Evolutionary conservation across 2,888 invertebrate species (phyloP).

Genomic region (Callimorpha dominula): DNA sequence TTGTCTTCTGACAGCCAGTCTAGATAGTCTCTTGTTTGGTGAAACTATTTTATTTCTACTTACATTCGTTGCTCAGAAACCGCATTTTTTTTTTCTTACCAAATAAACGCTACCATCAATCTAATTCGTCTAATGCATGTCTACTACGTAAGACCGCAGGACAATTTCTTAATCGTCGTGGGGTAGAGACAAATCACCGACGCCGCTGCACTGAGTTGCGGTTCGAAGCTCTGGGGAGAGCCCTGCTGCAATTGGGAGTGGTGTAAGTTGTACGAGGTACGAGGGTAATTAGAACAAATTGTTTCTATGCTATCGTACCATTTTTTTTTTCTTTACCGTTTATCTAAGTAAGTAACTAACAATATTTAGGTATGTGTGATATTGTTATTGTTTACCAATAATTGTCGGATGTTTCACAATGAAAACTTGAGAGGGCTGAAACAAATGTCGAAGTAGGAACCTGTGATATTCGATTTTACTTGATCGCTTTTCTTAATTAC

Average conservation of each 20-base stretch:
- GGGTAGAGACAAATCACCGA: constrained; percentile 80
- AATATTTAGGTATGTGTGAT: too few relatives aligned
- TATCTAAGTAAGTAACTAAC: too few relatives aligned
- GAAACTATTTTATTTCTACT: neutral
- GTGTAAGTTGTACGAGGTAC: constrained; percentile 36
- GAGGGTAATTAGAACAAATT: constrained; percentile 26
- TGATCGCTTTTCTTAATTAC: too few relatives aligned
- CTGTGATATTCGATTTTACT: too few relatives aligned
- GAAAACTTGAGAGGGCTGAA: too few relatives aligned
- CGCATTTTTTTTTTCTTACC: constrained; percentile 8
- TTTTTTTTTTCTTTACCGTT: too few relatives aligned
- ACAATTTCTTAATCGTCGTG: constrained; percentile 79
- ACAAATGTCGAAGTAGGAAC: too few relatives aligned
- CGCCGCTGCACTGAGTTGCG: constrained; percentile 72
- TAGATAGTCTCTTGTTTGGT: neutral
- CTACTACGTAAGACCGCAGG: constrained; percentile 50
- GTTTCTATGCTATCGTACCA: neutral
- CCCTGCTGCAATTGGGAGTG: constrained; percentile 59
- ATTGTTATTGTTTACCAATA: too few relatives aligned
- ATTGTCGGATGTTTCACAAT: too few relatives aligned
- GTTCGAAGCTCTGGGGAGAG: constrained; percentile 68
- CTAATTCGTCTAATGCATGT: constrained; percentile 44
- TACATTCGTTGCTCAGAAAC: neutral
- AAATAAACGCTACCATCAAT: constrained; percentile 33
- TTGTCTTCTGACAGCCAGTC: too few relatives aligned